A percentile compares a stretch with the other conserved stretches of the same genome.
phyloP scores from a whole-genome alignment of 2,797 vertebrate species.

The Alauda arvensis region DNA sequence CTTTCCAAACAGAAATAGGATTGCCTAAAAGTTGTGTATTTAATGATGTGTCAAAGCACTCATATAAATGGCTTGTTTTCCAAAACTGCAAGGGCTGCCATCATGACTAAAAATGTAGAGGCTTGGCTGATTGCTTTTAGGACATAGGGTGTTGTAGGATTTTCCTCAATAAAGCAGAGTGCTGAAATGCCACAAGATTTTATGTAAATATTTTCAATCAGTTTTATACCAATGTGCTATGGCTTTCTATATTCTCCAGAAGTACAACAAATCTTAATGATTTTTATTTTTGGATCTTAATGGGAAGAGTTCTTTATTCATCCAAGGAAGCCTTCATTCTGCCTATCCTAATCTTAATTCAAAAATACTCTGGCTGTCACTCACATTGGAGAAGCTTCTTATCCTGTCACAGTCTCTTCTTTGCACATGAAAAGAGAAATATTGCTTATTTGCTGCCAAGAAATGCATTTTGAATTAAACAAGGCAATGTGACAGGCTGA shows the following conservation, averaged over 20 bases:
- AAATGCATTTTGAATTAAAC: slow-evolving; percentile 51
- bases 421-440: slow-evolving; percentile 60
- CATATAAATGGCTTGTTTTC: neutral
- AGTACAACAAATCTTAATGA: neutral
- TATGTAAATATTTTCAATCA: slow-evolving; percentile 3
- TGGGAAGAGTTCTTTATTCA: slow-evolving; percentile 22
- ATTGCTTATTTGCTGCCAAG: slow-evolving; percentile 64
- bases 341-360: slow-evolving; percentile 52
- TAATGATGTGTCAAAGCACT: neutral
- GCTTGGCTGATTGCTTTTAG: neutral
- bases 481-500: slow-evolving; percentile 38
- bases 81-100: neutral
- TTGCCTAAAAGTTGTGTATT: neutral
- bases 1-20: neutral
- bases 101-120: neutral
- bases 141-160: neutral
- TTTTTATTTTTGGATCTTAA: slow-evolving; percentile 45
- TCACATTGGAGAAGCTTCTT: slow-evolving; percentile 52
- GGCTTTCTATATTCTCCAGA: slow-evolving; percentile 5
- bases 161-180: neutral
- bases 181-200: neutral
- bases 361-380: slow-evolving; percentile 58
- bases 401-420: slow-evolving; percentile 56
- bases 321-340: slow-evolving; percentile 36
- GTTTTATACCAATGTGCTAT: neutral